Conservation (phyloP, 2,113 vertebrate genomes). For the Heliornis fulica region DNA sequence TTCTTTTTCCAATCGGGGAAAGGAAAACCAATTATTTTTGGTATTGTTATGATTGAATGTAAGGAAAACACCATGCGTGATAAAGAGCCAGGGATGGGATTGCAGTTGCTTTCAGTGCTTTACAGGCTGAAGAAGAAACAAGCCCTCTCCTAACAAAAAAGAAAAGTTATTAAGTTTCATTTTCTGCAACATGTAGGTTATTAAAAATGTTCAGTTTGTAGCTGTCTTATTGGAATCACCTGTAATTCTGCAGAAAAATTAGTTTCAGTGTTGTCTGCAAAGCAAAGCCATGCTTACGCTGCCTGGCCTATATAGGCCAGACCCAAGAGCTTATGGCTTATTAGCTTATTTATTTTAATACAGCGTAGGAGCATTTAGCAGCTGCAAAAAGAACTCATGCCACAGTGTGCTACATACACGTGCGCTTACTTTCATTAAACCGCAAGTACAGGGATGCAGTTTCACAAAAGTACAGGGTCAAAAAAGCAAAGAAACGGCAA, state of each 20-base stretch:
- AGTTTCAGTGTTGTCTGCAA: slow-evolving; percentile 2
- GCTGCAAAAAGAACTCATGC: neutral
- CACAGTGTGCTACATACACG: neutral
- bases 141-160: neutral
- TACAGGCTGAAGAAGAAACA: neutral
- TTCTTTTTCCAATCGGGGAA: accelerated
- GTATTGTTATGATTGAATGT: neutral
- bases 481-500: neutral
- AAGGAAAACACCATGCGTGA: neutral
- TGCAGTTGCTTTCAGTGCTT: neutral
- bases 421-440: neutral
- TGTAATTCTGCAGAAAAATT: slow-evolving; percentile 34
- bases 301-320: neutral
- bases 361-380: neutral
- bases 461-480: neutral
- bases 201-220: neutral
- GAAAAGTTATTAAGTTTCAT: neutral
- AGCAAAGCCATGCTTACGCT: neutral
- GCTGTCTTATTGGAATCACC: neutral
- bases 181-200: neutral
- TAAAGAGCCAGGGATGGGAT: neutral
- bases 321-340: neutral
- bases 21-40: neutral
- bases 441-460: neutral
- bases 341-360: neutral